A percentile compares a stretch with the other conserved stretches of the same genome.
phyloP scores from a whole-genome alignment of 2,888 invertebrate species.

The Leucozona laternaria region DNA sequence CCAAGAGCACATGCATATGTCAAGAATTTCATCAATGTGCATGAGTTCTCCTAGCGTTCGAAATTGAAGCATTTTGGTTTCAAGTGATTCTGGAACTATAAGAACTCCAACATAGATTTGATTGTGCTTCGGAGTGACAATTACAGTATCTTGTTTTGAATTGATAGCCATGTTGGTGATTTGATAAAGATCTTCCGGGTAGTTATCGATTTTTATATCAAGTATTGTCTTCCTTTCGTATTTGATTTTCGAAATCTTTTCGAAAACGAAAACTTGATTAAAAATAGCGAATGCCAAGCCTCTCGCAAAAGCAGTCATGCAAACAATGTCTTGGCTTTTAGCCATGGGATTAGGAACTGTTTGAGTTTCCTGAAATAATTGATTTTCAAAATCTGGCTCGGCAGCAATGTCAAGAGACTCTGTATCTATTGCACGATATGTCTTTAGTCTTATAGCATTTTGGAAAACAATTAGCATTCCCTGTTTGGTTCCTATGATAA shows the following conservation, averaged over 20 bases:
- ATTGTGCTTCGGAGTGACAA: conserved; percentile 88
- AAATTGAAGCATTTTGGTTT: conserved; percentile 86
- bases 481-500: conserved; percentile 89
- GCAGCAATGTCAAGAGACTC: conserved; percentile 79
- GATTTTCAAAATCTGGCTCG: conserved; percentile 78
- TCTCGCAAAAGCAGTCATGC: conserved; percentile 84
- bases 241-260: conserved; percentile 90
- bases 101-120: conserved; percentile 89
- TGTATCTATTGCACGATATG: conserved; percentile 85
- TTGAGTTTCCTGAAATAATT: background rate
- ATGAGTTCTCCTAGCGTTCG: conserved; percentile 89
- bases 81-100: conserved; percentile 85
- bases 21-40: conserved; percentile 92
- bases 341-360: conserved; percentile 51
- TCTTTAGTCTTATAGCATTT: conserved; percentile 90
- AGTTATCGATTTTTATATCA: conserved; percentile 83
- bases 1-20: conserved; percentile 93
- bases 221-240: conserved; percentile 88
- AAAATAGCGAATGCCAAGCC: conserved; percentile 93
- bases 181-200: conserved; percentile 80
- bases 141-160: conserved; percentile 82
- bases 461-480: conserved; percentile 92
- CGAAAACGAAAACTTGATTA: conserved; percentile 91
- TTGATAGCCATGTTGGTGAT: conserved; percentile 82
- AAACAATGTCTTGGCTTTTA: conserved; percentile 76